Base-by-base conservation (phyloP, 2,888 invertebrate genomes). In the Drosophila glabriapex region DNA sequence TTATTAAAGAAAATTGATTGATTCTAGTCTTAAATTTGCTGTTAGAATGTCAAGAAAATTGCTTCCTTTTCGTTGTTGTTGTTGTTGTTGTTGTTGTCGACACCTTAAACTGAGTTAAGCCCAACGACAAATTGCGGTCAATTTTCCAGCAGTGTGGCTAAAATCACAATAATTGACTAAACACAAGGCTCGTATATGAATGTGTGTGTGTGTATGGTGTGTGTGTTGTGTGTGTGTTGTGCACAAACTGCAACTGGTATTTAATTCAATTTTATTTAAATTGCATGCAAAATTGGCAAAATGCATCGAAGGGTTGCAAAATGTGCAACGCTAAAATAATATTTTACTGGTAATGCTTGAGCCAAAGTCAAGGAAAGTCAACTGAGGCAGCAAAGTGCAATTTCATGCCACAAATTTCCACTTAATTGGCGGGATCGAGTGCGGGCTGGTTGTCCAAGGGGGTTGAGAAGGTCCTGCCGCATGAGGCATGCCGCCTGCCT, bases 241-340 rank as follows among this genome's bases (percentile, higher is more conserved):
- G 53, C 29, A 33, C 41, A 66, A 56, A 53, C 28, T 73, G 73
- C 78, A 61, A 60, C 59, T 67, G 49, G 70, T 71, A 76, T 81
- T 86, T 87, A 89, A 87, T 85, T 89, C 79, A 81, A 87, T 89
- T 89, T 89, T 76, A 83, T 86, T 87, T 79, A 86, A 86, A 85
- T 85, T 85, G 83, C 82, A 78, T 68, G 61, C 78, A 73, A 88
- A 85, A 85, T 85, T 88, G 88, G 35, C 76, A 62, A 69, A 65
- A 62, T 64, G 49, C 65, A 70, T 53, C 16, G 52, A 50, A 55
- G 75, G 31, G 50, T 14, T 31, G 52, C 70, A 69, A 28, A 66
- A 35, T 65, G 68, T 53, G 25, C 16, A 25, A 67, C 61, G 64
- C 74, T 75, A 76, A 87, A 87, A 87, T 83, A 73, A 83, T 82